These are phyloP conservation scores for Nymphicus hollandicus DNA, from an alignment of 2,113 vertebrate species.

Conservation along the genomic window DNA sequence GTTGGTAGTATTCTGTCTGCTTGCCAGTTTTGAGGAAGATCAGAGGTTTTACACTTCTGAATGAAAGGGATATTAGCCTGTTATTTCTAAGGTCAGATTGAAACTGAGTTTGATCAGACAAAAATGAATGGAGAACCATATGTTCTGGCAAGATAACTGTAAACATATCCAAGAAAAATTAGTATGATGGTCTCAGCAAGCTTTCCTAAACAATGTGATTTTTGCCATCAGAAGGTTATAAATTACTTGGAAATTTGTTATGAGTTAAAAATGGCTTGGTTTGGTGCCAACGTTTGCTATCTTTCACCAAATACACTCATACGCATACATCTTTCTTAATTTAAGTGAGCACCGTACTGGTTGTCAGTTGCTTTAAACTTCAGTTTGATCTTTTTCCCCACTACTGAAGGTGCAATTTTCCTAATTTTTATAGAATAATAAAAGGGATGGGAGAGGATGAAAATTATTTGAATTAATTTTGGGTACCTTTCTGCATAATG, in stretches of 20 bases:
- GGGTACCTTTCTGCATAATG: background rate
- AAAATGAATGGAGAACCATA: constrained; percentile 14
- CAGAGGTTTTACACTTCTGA: background rate
- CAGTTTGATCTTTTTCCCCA: background rate
- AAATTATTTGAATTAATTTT: background rate
- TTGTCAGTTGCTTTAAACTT: background rate
- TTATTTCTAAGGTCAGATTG: background rate
- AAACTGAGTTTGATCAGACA: constrained; percentile 51
- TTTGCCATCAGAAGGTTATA: background rate
- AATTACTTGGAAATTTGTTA: background rate
- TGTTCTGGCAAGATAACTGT: constrained; percentile 54
- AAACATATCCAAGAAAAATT: background rate
- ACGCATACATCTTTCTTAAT: background rate
- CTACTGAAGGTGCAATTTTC: background rate
- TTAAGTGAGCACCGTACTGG: background rate
- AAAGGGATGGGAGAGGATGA: background rate
- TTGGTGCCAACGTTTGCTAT: background rate
- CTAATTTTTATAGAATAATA: background rate
- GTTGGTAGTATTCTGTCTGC: background rate
- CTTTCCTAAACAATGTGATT: background rate
- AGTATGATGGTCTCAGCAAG: background rate
- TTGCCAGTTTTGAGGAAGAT: background rate
- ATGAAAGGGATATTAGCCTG: background rate
- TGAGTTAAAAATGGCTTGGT: background rate
- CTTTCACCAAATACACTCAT: background rate